These are phyloP conservation scores for Plagodis pulveraria DNA, from an alignment of 2,888 invertebrate species.

Conservation along the genomic window DNA sequence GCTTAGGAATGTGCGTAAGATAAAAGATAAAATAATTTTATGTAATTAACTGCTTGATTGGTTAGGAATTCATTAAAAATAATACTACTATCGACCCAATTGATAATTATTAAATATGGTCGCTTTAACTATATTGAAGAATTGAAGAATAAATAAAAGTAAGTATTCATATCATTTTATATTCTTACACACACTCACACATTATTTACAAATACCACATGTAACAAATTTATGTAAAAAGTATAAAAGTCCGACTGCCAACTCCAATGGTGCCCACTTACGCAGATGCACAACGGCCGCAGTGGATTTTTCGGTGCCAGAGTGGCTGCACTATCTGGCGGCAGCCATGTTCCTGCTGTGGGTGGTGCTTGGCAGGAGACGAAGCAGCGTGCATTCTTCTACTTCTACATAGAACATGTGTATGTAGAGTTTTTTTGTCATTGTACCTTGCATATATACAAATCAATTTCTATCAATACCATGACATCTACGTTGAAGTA, in stretches of 20 bases:
- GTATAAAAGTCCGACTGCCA: constrained; percentile 10
- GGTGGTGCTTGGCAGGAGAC: constrained; percentile 67
- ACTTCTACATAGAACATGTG: constrained; percentile 60
- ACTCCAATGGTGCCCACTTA: constrained; percentile 43
- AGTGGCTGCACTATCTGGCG: constrained; percentile 77
- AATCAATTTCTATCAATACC: too few species aligned
- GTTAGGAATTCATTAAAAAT: too few species aligned
- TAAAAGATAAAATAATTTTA: too few species aligned
- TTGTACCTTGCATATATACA: background rate
- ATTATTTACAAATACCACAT: constrained; percentile 51
- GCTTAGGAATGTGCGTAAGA: too few species aligned
- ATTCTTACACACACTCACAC: constrained; percentile 9
- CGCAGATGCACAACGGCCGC: constrained; percentile 79
- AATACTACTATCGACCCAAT: too few species aligned
- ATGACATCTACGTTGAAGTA: too few species aligned
- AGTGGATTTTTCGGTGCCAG: constrained; percentile 75
- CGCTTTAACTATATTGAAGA: background rate
- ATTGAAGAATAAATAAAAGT: constrained; percentile 5
- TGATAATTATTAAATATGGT: background rate
- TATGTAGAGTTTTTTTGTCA: constrained; percentile 48
- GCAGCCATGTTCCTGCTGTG: constrained; percentile 74
- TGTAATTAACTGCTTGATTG: too few species aligned
- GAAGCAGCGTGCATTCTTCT: constrained; percentile 61
- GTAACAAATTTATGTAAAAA: constrained; percentile 35
- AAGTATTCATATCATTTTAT: constrained; percentile 4